A percentile compares a stretch with the other conserved stretches of the same genome.
phyloP scores from a whole-genome alignment of 2,888 invertebrate genomes.

The Atrina japonica region DNA sequence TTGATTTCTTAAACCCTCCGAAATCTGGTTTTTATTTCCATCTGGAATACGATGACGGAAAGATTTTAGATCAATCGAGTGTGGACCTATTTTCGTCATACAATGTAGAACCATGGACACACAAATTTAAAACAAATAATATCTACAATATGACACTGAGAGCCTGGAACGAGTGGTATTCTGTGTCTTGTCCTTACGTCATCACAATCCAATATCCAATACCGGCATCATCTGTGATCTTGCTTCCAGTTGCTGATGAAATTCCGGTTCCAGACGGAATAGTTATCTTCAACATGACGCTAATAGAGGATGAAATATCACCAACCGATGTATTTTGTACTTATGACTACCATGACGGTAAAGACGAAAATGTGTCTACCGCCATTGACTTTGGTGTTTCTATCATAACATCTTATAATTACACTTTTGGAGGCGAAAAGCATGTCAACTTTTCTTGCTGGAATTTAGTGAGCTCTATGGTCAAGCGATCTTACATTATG shows the following conservation, averaged over 20 bases:
- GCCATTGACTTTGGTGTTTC: neutral
- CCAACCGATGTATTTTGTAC: conserved; percentile 28
- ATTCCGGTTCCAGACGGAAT: conserved; percentile 32
- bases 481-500: neutral
- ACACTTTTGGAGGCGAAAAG: conserved; percentile 14
- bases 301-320: neutral
- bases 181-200: neutral
- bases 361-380: neutral
- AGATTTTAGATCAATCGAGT: neutral
- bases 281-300: conserved; percentile 1
- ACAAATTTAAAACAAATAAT: neutral
- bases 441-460: conserved; percentile 6
- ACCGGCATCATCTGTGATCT: neutral
- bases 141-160: conserved; percentile 4
- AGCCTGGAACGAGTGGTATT: conserved; percentile 18
- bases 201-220: conserved; percentile 24
- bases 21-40: conserved; percentile 26
- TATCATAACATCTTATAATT: neutral
- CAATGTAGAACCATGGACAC: conserved; percentile 3
- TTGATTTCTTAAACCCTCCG: conserved; percentile 17
- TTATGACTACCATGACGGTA: conserved; percentile 28
- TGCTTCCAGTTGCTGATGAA: conserved; percentile 3
- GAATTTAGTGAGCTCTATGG: conserved; percentile 10
- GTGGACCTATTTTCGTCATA: neutral
- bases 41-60: conserved; percentile 27